Base-by-base conservation (phyloP, 2,797 vertebrate genomes). In the Chiroxiphia lanceolata region DNA sequence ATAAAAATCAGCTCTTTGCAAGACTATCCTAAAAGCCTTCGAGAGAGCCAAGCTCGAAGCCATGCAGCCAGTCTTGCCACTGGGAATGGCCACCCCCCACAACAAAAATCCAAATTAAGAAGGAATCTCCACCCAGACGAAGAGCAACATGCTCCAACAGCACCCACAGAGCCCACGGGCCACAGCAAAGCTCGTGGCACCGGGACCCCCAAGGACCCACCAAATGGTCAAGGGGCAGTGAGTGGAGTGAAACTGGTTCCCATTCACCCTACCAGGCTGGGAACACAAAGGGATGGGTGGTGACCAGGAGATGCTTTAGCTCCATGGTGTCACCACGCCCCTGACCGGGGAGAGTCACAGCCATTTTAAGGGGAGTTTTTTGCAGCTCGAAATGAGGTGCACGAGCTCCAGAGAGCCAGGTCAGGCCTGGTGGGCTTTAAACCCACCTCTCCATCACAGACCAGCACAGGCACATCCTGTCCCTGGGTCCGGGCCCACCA, bases 141-240 rank as follows among this genome's bases (percentile, higher is more conserved):
- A 50, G 45, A 40, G 34, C 0, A 3, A 17, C 4, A 0, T 0
- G 8, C 6, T 16, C 33, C 0, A 0, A 10, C 7, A 8, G 59
- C 45, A 77, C 20, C 48, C 40, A 25, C 7, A 10, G 51, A 53
- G 1, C 44, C 16, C 11, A 1, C 4, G 6, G 42, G 21, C 29
- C 6, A 3, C 3, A 7, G 53, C 44, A 34, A 54, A 87, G 23
- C 83, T 51, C 2, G 1, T 1, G 15, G 79, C 14, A 6, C 25
- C 11, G 2, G 22, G 80, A 50, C 3, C 12, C n/a, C 50, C 64
- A 0, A 23, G 13, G 29, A 36, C 3, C 63, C 61, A 15, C 26
- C 5, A 19, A 44, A 11, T 0, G 0, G 51, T 6, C 34, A 53
- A 36, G 21, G 51, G 18, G 20, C 54, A 42, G 14, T 0, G 18